These are phyloP conservation scores for Eueides isabella DNA, from an alignment of 1,140 invertebrate genomes.

Conservation along the genomic window DNA sequence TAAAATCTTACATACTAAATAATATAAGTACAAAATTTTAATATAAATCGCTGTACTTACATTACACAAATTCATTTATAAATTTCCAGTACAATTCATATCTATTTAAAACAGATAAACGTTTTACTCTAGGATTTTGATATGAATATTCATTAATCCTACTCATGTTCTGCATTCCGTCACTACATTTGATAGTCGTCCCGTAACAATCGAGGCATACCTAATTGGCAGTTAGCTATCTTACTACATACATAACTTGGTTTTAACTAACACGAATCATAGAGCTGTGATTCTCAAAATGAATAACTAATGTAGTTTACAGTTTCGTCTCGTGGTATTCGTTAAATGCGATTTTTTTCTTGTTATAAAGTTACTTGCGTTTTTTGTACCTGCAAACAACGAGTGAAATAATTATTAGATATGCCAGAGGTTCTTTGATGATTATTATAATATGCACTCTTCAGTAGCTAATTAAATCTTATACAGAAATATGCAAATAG, in stretches of 20 bases:
- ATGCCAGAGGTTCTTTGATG: neutral
- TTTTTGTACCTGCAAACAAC: conserved; percentile 28
- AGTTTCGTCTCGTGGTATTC: neutral
- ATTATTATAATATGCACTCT: too few species aligned
- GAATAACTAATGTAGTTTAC: conserved; percentile 10
- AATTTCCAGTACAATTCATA: neutral
- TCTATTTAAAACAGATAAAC: neutral
- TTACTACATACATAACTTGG: neutral
- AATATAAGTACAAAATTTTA: neutral
- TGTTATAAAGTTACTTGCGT: conserved; percentile 8
- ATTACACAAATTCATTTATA: neutral
- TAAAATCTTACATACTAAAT: neutral
- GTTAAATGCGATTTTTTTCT: conserved; percentile 9
- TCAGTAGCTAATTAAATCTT: too few species aligned
- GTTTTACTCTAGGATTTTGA: neutral
- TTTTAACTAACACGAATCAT: neutral
- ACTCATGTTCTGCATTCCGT: conserved; percentile 9
- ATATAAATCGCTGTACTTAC: neutral
- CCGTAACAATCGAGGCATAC: conserved; percentile 16
- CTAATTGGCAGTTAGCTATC: conserved; percentile 21
- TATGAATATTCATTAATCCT: neutral
- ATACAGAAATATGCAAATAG: too few species aligned
- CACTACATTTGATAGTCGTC: neutral
- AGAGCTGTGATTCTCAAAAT: neutral
- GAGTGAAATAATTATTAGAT: neutral